Evolutionary conservation across 2,113 vertebrate genomes (phyloP).

Genomic region (Poicephalus meyeri): DNA sequence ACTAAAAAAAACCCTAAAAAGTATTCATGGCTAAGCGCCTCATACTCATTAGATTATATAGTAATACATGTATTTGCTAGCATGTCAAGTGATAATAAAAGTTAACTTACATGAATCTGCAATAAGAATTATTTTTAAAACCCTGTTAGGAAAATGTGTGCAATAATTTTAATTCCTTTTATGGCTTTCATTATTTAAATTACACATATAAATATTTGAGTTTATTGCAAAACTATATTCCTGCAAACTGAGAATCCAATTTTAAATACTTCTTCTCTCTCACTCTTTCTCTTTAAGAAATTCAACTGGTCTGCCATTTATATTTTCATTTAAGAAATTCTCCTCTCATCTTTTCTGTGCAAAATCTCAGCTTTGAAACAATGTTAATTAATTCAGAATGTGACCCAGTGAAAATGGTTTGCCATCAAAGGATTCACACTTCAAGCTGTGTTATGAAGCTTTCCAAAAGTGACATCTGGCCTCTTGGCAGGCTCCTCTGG

Average conservation of each 20-base stretch:
- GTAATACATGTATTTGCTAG: not conserved
- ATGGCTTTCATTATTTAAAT: constrained; percentile 25
- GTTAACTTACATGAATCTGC: not conserved
- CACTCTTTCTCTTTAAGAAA: not conserved
- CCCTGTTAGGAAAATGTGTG: not conserved
- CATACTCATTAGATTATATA: not conserved
- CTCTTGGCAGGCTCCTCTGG: constrained; percentile 56
- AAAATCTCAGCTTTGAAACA: constrained; percentile 31
- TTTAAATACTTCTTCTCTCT: not conserved
- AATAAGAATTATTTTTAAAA: constrained; percentile 3
- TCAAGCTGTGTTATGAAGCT: constrained; percentile 34
- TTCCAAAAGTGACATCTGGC: constrained; percentile 66
- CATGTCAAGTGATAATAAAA: not conserved
- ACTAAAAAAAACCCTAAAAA: not conserved
- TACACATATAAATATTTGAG: not conserved
- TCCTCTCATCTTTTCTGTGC: not conserved
- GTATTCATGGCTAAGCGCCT: not conserved
- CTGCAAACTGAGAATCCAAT: not conserved
- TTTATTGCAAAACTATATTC: not conserved
- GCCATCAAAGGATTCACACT: constrained; percentile 40
- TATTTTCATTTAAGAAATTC: not conserved
- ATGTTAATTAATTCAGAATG: constrained; percentile 44
- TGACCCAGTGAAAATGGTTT: constrained; percentile 50
- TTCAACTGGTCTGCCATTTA: not conserved
- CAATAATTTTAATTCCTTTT: not conserved